Evolutionary conservation across 2,888 invertebrate genomes (phyloP), one percentile per base, ranked within the genome.

Genomic region (Agrotis ipsilon): DNA sequence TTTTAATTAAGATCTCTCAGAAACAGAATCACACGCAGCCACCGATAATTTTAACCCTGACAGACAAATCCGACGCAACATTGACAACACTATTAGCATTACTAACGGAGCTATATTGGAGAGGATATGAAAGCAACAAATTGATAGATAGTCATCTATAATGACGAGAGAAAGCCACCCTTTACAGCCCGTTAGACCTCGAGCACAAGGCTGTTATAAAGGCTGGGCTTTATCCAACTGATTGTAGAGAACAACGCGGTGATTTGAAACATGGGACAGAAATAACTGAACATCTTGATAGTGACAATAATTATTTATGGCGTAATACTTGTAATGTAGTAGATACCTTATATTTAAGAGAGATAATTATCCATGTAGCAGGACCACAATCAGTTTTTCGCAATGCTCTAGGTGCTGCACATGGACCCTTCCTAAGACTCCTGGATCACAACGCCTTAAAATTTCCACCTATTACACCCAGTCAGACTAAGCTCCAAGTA

Each of bases 171-270:
- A 87, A 86, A 87, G 81, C 81, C 65, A 64, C 83, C 84, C 86
- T 86, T 82, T 79, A 76, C 73, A 39, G 72, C 74, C 86, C 86
- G 86, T 86, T 87, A 81, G 81, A 86, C 88, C 86, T 82, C 72
- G 80, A 84, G 85, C 72, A 65, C 72, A 49, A 62, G 60, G 45
- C 73, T 64, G 74, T 76, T 64, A 69, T 72, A 51, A 66, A 61
- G 55, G 68, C 49, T 79, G 84, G 80, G 78, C 82, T 88, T 86
- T 76, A 85, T 81, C 83, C 82, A 73, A 73, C 72, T 78, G 79
- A 87, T 87, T 82, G 62, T 66, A 84, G 68, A 67, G 58, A 39
- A 61, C 69, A 63, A 72, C 46, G 39, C 52, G 32, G 57, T 72
- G 32, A 54, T 69, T 72, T 62, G 54, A 59, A 70, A 75, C 80